phyloP scores from a whole-genome alignment of 2,797 vertebrate species.

The Loriculus beryllinus region DNA sequence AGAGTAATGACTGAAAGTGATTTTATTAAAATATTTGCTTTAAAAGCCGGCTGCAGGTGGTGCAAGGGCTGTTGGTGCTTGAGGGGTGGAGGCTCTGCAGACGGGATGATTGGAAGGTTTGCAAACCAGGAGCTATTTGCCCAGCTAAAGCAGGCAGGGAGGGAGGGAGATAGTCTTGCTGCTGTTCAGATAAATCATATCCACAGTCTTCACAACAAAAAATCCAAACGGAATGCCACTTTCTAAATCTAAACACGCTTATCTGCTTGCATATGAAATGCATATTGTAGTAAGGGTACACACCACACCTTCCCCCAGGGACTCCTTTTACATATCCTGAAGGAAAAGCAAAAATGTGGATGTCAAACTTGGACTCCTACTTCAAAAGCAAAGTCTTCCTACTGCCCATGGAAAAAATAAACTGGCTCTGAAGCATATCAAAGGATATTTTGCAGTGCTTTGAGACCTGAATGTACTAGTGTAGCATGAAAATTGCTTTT shows the following conservation, averaged over 20 bases:
- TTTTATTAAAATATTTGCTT: conserved; percentile 37
- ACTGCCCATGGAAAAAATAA: neutral
- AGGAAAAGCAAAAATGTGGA: neutral
- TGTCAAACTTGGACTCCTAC: neutral
- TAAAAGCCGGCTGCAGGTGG: neutral
- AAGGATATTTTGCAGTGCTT: neutral
- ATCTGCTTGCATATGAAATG: neutral
- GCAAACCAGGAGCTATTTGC: neutral
- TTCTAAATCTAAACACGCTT: neutral
- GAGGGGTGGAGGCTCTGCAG: conserved; percentile 57
- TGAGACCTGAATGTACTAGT: neutral
- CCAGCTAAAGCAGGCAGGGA: neutral
- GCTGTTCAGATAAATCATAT: neutral
- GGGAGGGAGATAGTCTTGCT: neutral
- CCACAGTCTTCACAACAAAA: neutral
- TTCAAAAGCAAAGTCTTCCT: neutral
- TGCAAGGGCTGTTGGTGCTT: neutral
- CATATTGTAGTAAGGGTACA: neutral
- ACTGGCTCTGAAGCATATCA: neutral
- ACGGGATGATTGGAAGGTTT: conserved; percentile 64
- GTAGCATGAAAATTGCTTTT: neutral
- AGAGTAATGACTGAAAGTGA: neutral
- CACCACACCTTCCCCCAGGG: neutral
- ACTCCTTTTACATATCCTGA: neutral
- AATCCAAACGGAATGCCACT: neutral